A percentile compares a stretch with the other conserved stretches of the same genome.
Evolutionary conservation across 2,113 vertebrate genomes (phyloP).

Genomic region (Stegostoma tigrinum): DNA sequence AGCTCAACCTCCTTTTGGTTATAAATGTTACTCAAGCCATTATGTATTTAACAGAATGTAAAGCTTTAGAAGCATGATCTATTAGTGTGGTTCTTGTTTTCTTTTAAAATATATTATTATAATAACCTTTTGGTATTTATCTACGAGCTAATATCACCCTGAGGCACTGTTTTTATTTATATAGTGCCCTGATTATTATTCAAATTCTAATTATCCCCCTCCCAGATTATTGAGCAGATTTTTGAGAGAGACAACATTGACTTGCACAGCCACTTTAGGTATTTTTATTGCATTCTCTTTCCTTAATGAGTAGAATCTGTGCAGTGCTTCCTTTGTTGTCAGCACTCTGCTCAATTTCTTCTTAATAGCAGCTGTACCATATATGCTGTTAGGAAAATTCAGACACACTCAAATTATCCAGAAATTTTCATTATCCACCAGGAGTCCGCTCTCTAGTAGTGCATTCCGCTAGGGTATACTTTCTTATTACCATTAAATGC

Average conservation of each 20-base stretch:
- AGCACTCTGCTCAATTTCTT: neutral
- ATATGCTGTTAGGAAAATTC: neutral
- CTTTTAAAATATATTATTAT: neutral
- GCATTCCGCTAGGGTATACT: neutral
- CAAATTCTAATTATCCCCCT: neutral
- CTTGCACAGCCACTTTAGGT: neutral
- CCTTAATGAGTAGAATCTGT: neutral
- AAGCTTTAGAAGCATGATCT: neutral
- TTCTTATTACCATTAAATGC: neutral
- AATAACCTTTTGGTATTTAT: neutral
- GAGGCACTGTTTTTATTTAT: neutral
- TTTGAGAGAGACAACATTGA: neutral
- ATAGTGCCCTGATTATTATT: neutral
- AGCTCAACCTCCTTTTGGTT: neutral
- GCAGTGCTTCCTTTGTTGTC: neutral
- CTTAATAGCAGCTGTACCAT: neutral
- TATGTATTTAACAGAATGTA: neutral
- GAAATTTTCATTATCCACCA: constrained; percentile 15
- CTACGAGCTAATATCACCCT: neutral
- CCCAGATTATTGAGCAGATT: neutral
- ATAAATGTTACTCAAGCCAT: neutral
- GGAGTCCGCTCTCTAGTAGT: neutral
- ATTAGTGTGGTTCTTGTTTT: neutral
- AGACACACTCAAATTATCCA: neutral
- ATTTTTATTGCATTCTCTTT: neutral